Evolutionary conservation across 2,113 vertebrate genomes (phyloP).

Genomic region (Equus quagga): DNA sequence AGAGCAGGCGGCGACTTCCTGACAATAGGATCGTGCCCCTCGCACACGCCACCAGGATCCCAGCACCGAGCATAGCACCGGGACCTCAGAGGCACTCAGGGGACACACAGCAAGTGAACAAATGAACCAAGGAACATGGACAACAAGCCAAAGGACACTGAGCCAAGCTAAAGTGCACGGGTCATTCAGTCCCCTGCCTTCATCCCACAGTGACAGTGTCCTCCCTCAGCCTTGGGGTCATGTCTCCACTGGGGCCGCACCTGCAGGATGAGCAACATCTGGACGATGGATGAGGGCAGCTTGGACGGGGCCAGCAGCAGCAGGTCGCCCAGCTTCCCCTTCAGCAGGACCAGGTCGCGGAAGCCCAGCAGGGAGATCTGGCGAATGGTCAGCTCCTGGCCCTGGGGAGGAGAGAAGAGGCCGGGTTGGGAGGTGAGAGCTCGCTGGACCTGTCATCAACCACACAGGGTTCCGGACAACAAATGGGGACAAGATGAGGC

Average conservation of each 20-base stretch:
- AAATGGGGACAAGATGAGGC: rapidly evolving
- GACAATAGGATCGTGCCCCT: not conserved
- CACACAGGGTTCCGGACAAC: not conserved
- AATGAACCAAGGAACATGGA: not conserved
- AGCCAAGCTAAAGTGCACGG: not conserved
- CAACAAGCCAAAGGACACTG: rapidly evolving
- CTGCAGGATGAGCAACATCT: slow-evolving; percentile 97
- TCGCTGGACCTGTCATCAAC: not conserved
- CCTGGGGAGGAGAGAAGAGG: slow-evolving; percentile 84
- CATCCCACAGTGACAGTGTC: rapidly evolving
- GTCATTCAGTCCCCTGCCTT: not conserved
- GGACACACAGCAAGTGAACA: not conserved
- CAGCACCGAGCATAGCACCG: not conserved
- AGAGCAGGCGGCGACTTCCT: not conserved
- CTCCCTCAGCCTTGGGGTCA: rapidly evolving
- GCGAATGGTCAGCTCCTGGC: slow-evolving; percentile 96
- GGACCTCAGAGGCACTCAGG: not conserved
- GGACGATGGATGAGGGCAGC: slow-evolving; percentile 91
- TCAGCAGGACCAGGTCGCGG: slow-evolving; percentile 94
- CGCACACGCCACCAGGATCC: not conserved
- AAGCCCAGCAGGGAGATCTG: slow-evolving; percentile 97
- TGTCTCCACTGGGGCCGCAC: slow-evolving; percentile 65
- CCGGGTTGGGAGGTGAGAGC: not conserved
- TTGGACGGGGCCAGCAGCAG: slow-evolving; percentile 86
- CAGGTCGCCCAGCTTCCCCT: slow-evolving; percentile 91